Evolutionary conservation across 1,140 invertebrate genomes (phyloP), one percentile per base, ranked within the genome.

Genomic region (Drosophila leontia): DNA sequence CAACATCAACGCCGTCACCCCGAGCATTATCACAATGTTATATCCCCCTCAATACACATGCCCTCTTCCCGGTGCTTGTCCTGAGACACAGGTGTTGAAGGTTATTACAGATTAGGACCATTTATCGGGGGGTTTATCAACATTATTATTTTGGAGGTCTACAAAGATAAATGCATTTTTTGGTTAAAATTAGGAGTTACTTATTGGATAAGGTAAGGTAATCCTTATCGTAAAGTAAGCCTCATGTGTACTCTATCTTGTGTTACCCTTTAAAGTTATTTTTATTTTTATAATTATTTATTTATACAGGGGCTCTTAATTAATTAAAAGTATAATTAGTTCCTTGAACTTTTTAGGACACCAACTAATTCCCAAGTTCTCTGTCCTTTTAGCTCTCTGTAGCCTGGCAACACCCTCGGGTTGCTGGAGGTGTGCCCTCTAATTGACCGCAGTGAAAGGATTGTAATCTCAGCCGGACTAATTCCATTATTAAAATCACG

Each of bases 401-500:
- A 34, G n/a, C 68, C 9, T 45, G 19, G 39, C 67, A 58, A 74
- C 75, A 50, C 80, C 75, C 75, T 63, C 13, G 37, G 26, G 26
- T 12, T 8, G 35, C 9, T 11, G 15, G 51, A 72, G 59, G 62
- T 71, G 75, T 79, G 70, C 41, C 67, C 64, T 75, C 35, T 88
- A 88, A 88, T 88, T 88, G 84, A 88, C 84, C 84, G 80, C 84
- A 88, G 59, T 48, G 45, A 67, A 88, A 60, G 69, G 77, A 75
- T 84, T 90, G 78, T 32, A 60, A 72, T 60, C 15, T 65, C 69
- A 88, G 74, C 23, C 75, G 62, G n/a, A 42, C 72, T 71, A 88
- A 88, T 86, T 88, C 74, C 64, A 68, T 80, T 88, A 84, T 71
- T 48, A 67, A 79, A 88, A 88, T 84, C 84, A 88, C 84, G 84